phyloP scores from a whole-genome alignment of 2,888 invertebrate genomes.

The Unio delphinus region DNA sequence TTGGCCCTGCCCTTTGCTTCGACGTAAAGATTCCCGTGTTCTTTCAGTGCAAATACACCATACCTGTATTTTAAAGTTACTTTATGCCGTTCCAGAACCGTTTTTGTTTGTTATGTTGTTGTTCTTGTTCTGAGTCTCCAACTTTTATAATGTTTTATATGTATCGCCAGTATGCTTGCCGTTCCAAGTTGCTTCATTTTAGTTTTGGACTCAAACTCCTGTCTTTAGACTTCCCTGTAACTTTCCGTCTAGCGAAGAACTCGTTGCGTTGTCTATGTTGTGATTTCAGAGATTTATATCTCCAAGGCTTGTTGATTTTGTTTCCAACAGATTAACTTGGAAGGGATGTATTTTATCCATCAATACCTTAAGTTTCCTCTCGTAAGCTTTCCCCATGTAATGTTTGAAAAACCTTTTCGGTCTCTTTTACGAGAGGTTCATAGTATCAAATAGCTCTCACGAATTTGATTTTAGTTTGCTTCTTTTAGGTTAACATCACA shows the following conservation, averaged over 20 bases:
- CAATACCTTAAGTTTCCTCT: not conserved
- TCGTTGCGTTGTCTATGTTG: not conserved
- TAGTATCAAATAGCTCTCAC: too few relatives aligned
- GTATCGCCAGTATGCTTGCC: not conserved
- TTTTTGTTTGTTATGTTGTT: constrained; percentile 7
- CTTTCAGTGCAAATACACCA: too few relatives aligned
- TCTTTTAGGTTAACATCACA: too few relatives aligned
- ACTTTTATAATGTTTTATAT: constrained; percentile 10
- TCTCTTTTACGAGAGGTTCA: not conserved
- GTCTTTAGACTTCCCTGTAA: not conserved
- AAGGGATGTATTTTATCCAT: constrained; percentile 7
- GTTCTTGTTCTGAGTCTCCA: not conserved
- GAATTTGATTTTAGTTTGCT: too few relatives aligned
- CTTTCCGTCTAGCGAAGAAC: not conserved
- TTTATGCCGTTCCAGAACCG: not conserved
- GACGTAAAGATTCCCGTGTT: too few relatives aligned
- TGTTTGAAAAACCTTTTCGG: not conserved
- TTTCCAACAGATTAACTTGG: not conserved
- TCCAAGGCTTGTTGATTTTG: not conserved
- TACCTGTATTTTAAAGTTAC: too few relatives aligned
- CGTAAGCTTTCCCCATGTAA: not conserved
- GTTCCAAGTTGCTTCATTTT: not conserved
- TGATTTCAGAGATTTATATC: not conserved
- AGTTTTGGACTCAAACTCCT: too few relatives aligned
- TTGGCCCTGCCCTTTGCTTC: too few relatives aligned